Evolutionary conservation across 2,113 vertebrate genomes (phyloP), one percentile per base, ranked within the genome.

Genomic region (Solea senegalensis): DNA sequence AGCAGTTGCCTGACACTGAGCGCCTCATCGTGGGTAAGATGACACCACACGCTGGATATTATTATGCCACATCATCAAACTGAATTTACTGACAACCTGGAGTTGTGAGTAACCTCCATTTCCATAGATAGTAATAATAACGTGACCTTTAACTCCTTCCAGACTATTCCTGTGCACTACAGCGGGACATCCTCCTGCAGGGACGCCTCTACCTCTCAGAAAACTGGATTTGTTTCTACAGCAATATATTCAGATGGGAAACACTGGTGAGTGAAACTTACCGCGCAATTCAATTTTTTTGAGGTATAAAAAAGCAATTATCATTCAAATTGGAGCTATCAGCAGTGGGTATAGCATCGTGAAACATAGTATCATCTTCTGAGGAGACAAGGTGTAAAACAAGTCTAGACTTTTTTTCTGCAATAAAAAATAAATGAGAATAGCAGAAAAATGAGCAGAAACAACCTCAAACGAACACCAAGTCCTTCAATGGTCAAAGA

Each of bases 201-300:
- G 98, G 98, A 82, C 95, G 98, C 76, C 98, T 99, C 95, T 99
- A 99, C 97, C 97, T 99, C 95, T 99, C 98, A 1, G 98, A 99
- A 92, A 99, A 99, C 88, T 99, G 98, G 98, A 98, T 99, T 88
- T 99, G 98, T 93, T 99, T 99, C 92, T 99, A 99, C 87, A 99
- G 98, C 94, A 99, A 99, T 96, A 99, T 99, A 92, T 99, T 99
- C 92, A 96, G 98, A 82, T 99, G 98, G 98, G 98, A 99, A 94
- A 99, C 98, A 0, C 93, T 99, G 94, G 98, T 99, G 80, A 6
- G 69, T 27, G 14, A 7, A 34, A 34, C 34, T 34, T 34, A 34
- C 34, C 4, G 5, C 5, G 34, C 34, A 34, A 34, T 34, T 34
- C 34, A 34, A 34, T 34, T 34, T 34, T 2, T 34, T 34, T 34